Base-by-base conservation (phyloP, 2,888 invertebrate species). In the Onchidella celtica region DNA sequence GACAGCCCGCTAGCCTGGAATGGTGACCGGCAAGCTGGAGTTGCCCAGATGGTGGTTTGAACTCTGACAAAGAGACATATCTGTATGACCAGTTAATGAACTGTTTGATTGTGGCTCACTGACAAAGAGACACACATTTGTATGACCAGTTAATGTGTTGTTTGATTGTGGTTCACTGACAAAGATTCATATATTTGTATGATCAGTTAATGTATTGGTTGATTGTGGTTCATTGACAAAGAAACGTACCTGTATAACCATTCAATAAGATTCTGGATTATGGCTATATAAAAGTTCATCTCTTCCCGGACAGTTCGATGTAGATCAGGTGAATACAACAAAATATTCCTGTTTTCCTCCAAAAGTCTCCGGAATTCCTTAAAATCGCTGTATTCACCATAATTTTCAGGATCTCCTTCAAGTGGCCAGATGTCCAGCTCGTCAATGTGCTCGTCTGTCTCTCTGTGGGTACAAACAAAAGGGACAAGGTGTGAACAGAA, bases 181-280 rank as follows among this genome's bases (percentile, higher is more conserved):
- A n/a, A n/a, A n/a, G n/a, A n/a, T n/a, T n/a, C n/a, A n/a, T n/a
- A n/a, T n/a, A n/a, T n/a, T n/a, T n/a, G n/a, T n/a, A n/a, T n/a
- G n/a, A n/a, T n/a, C n/a, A n/a, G n/a, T n/a, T n/a, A n/a, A n/a
- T n/a, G n/a, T n/a, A n/a, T n/a, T n/a, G n/a, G n/a, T n/a, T n/a
- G n/a, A n/a, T n/a, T n/a, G n/a, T n/a, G n/a, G n/a, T n/a, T n/a
- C n/a, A n/a, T n/a, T n/a, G n/a, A n/a, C n/a, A n/a, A n/a, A n/a
- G n/a, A n/a, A n/a, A n/a, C n/a, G n/a, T 59, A 78, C 78, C 88
- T 87, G 76, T 89, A 89, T 68, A 91, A 81, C 91, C 91, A 91
- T 63, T 85, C 82, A 68, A 89, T 89, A 68, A 91, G 88, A 3
- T 87, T 83, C 29, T 87, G 85, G 59, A 90, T 90, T 79, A 88